These are phyloP conservation scores for Yponomeuta plumbellus DNA, from an alignment of 2,888 invertebrate genomes.

Conservation along the genomic window DNA sequence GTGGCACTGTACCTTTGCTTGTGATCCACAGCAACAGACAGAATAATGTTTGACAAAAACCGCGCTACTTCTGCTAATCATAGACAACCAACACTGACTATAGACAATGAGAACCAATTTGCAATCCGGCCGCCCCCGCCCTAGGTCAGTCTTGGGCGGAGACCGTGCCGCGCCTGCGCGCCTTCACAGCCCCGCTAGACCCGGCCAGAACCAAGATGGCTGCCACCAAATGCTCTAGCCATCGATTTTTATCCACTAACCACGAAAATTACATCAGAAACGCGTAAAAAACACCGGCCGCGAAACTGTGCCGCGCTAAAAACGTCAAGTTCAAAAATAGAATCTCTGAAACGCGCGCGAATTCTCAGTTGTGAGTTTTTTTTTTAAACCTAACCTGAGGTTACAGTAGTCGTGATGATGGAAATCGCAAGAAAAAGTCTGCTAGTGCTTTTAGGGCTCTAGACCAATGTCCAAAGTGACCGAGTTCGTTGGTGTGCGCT, in stretches of 20 bases:
- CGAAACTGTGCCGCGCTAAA: neutral
- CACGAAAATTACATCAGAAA: conserved; percentile 6
- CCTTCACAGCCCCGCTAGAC: conserved; percentile 36
- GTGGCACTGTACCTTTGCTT: no score
- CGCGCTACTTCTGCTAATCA: no score
- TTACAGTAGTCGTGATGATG: neutral
- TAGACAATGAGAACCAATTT: neutral
- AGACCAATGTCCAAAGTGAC: neutral
- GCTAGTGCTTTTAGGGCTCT: neutral
- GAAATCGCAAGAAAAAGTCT: neutral
- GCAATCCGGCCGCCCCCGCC: conserved; percentile 7
- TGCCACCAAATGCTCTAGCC: conserved; percentile 48
- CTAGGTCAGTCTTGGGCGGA: conserved; percentile 30
- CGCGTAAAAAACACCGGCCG: conserved; percentile 3
- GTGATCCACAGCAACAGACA: no score
- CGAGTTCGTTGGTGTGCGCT: neutral
- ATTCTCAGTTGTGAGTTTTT: neutral
- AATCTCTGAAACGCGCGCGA: neutral
- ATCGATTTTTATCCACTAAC: conserved; percentile 63
- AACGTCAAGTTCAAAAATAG: conserved; percentile 5
- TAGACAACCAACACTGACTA: neutral
- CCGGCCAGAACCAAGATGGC: conserved; percentile 60
- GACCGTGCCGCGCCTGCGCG: conserved; percentile 49
- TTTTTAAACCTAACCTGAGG: conserved; percentile 7
- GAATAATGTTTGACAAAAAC: no score